Percentiles rank a stretch among this genome's conserved stretches.
These are phyloP conservation scores for Ariolimax columbianus DNA, from an alignment of 2,888 invertebrate genomes.

Conservation along the genomic window DNA sequence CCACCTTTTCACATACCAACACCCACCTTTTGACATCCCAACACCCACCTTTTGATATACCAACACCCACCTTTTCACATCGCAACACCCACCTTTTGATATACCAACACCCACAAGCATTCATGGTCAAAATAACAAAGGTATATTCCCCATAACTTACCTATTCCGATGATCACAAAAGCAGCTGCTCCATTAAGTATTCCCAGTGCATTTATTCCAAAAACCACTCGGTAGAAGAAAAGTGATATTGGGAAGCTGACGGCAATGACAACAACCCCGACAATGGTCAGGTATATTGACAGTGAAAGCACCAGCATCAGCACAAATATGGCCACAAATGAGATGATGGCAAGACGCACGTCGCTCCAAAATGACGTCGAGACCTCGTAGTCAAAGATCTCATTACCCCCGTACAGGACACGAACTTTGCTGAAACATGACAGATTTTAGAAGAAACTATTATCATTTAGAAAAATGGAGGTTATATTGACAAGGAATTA, in stretches of 20 bases:
- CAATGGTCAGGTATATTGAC: conserved; percentile 72
- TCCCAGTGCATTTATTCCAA: conserved; percentile 68
- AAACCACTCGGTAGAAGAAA: conserved; percentile 73
- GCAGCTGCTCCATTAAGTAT: conserved; percentile 76
- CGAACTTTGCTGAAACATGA: conserved; percentile 67
- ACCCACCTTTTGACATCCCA: no score
- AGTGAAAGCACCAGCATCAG: conserved; percentile 74
- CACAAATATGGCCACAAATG: conserved; percentile 66
- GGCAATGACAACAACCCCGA: conserved; percentile 68
- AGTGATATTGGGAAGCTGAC: conserved; percentile 74
- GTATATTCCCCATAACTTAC: conserved; percentile 61
- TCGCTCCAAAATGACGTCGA: conserved; percentile 74
- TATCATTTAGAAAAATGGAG: no score
- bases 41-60: no score
- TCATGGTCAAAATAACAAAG: no score
- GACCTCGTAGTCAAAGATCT: conserved; percentile 75
- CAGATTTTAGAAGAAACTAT: conserved; percentile 21
- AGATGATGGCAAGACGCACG: conserved; percentile 67
- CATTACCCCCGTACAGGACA: conserved; percentile 75
- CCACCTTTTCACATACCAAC: no score
- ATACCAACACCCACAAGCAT: no score
- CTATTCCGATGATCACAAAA: conserved; percentile 77
- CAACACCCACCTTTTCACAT: no score
- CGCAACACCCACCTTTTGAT: no score
- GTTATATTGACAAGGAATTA: no score